Evolutionary conservation across 37 sponge, comb jelly and placozoan species (phyloP), one percentile per base, ranked within the genome.

Genomic region (Crambe crambe): DNA sequence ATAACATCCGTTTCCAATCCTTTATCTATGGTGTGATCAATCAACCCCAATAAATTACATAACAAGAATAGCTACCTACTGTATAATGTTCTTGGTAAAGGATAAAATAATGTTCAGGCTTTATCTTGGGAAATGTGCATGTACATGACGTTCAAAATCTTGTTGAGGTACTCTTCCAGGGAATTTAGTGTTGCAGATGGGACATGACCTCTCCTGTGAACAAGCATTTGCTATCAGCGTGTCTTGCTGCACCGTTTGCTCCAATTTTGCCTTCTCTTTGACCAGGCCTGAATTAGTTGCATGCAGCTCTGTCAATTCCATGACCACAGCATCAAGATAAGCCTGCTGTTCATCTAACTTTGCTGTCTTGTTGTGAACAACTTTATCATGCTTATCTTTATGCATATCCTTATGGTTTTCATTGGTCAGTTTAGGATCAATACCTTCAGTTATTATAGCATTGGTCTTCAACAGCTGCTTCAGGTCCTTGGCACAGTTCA

Each of bases 61-160:
- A n/a, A n/a, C n/a, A n/a, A n/a, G n/a, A n/a, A n/a, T n/a, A n/a
- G n/a, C n/a, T n/a, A n/a, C n/a, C n/a, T n/a, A n/a, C n/a, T n/a
- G n/a, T n/a, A n/a, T n/a, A n/a, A n/a, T n/a, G n/a, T n/a, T n/a
- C n/a, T n/a, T n/a, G n/a, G n/a, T n/a, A n/a, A n/a, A n/a, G n/a
- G n/a, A n/a, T n/a, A n/a, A n/a, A n/a, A n/a, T n/a, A n/a, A n/a
- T n/a, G n/a, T n/a, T n/a, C n/a, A n/a, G n/a, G n/a, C n/a, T n/a
- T n/a, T n/a, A n/a, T n/a, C n/a, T n/a, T n/a, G 61, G 27, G 61
- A 88, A 88, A 59, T 88, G 89, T 60, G 41, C 60, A 8, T 88
- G 76, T 0, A 89, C 89, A 72, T 89, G 89, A 2, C 42, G 57
- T 72, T 83, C 89, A 83, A 83, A 79, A 6, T 83, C 83, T 38